phyloP scores from a whole-genome alignment of 2,797 vertebrate species.

The Todus mexicanus region DNA sequence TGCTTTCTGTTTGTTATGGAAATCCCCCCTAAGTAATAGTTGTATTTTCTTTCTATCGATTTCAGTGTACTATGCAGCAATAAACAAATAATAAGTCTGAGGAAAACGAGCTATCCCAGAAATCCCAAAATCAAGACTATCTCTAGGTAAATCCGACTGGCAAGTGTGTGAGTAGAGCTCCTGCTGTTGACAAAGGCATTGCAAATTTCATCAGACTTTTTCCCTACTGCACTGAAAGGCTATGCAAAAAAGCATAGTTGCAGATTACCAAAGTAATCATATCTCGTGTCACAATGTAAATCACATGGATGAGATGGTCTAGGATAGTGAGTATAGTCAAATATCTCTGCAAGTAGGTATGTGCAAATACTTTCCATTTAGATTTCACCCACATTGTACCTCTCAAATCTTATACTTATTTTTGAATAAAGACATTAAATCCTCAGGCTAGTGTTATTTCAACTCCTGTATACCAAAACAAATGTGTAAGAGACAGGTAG shows the following conservation, averaged over 20 bases:
- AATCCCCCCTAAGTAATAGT: background rate
- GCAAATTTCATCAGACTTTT: slow-evolving; percentile 22
- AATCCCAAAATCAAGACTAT: background rate
- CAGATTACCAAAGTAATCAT: background rate
- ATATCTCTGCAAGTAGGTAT: background rate
- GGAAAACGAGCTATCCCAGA: background rate
- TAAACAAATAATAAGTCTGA: background rate
- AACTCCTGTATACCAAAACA: background rate
- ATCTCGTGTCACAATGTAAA: slow-evolving; percentile 30
- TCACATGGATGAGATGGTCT: background rate
- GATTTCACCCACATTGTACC: background rate
- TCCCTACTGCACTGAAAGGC: background rate
- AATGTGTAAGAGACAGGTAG: background rate
- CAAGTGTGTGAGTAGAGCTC: background rate
- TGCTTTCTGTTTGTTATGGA: background rate
- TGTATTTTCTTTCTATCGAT: background rate
- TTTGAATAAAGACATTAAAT: background rate
- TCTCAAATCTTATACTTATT: background rate
- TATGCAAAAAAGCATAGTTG: background rate
- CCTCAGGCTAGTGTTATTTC: background rate
- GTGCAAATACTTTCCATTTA: background rate
- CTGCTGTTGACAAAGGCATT: background rate
- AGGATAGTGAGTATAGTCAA: background rate
- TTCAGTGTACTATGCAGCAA: background rate
- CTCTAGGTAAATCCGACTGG: background rate